These are phyloP conservation scores for Bothrops jararaca DNA, from an alignment of 2,113 vertebrate genomes.

Conservation along the genomic window DNA sequence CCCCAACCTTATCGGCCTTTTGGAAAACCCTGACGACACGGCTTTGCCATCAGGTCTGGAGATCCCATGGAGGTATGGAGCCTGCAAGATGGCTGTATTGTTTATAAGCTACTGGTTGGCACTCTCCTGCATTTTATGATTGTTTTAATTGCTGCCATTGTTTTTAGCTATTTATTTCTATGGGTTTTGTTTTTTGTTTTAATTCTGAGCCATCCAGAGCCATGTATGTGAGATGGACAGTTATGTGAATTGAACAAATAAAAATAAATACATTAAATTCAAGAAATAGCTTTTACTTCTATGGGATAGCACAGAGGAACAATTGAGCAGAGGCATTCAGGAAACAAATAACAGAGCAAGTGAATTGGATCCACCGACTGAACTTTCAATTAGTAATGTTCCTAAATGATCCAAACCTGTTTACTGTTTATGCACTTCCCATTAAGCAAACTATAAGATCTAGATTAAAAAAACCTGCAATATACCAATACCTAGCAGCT, in stretches of 20 bases:
- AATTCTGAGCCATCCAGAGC: neutral
- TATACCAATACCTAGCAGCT: constrained; percentile 82
- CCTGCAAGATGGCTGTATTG: neutral
- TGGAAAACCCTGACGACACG: neutral
- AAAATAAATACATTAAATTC: neutral
- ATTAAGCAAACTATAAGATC: neutral
- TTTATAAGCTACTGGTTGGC: neutral
- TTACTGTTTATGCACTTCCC: neutral
- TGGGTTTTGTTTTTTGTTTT: neutral
- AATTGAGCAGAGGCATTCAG: neutral
- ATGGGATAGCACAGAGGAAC: neutral
- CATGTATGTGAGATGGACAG: neutral
- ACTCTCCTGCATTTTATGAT: neutral
- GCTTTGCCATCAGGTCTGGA: neutral
- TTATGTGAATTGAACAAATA: neutral
- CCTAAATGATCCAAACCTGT: neutral
- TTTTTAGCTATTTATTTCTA: neutral
- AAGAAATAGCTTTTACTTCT: neutral
- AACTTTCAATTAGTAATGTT: neutral
- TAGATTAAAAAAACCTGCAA: neutral
- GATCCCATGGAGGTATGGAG: neutral
- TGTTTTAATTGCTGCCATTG: neutral
- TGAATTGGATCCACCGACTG: neutral
- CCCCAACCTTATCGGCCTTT: neutral
- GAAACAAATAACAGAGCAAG: constrained; percentile 1